phyloP scores from a whole-genome alignment of 2,797 vertebrate genomes.

The Falco biarmicus region DNA sequence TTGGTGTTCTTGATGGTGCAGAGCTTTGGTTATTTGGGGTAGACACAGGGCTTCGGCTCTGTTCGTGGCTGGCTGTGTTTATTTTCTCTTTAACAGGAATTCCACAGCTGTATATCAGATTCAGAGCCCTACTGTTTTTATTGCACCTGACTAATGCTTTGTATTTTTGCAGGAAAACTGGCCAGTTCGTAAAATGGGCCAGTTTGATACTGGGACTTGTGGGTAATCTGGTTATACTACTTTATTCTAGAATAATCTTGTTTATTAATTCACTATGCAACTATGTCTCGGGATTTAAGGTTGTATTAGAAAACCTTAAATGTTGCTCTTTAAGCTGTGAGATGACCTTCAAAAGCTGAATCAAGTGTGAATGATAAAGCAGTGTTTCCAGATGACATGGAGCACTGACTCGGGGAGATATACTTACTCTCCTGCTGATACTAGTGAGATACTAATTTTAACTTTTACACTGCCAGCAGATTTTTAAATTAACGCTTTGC shows the following conservation, averaged over 20 bases:
- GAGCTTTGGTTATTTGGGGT: background rate
- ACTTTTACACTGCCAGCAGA: background rate
- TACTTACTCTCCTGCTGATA: background rate
- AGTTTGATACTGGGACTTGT: background rate
- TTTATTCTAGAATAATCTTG: background rate
- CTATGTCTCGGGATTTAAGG: background rate
- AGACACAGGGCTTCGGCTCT: background rate
- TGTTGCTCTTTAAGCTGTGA: background rate
- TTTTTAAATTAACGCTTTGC: background rate
- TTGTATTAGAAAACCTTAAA: conserved; percentile 11
- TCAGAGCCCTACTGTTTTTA: background rate
- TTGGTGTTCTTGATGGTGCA: background rate
- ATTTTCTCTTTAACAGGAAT: background rate
- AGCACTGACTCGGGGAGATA: background rate
- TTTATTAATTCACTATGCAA: background rate
- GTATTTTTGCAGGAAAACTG: background rate
- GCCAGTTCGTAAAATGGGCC: background rate
- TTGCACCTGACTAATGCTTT: background rate
- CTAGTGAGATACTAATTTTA: background rate
- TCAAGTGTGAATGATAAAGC: background rate
- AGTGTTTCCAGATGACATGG: background rate
- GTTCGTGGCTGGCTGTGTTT: background rate
- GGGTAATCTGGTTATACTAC: background rate
- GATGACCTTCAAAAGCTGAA: conserved; percentile 53
- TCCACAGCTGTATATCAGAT: background rate